These are phyloP conservation scores for Neotoma lepida DNA, from an alignment of 2,113 vertebrate genomes.

Conservation along the genomic window DNA sequence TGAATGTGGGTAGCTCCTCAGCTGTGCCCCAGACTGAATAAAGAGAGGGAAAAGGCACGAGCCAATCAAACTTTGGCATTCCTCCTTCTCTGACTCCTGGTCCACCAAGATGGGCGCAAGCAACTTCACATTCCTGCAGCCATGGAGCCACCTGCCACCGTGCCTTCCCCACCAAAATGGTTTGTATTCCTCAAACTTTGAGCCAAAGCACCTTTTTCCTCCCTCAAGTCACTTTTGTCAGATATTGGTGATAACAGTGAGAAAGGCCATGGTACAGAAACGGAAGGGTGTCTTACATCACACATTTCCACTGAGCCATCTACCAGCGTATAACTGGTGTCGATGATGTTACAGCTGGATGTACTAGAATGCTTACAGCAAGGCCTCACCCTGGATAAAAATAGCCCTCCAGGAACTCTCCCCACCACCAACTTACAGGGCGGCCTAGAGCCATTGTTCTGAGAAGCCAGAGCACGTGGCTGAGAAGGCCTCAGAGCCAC, in stretches of 20 bases:
- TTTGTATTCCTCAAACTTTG: neutral
- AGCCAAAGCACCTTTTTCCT: neutral
- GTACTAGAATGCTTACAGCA: fast-evolving
- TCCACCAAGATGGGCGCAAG: neutral
- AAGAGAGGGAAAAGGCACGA: too few relatives aligned
- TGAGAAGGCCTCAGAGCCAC: neutral
- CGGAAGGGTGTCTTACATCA: neutral
- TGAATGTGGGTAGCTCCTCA: neutral
- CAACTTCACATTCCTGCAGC: neutral
- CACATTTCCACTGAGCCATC: fast-evolving
- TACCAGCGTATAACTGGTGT: fast-evolving
- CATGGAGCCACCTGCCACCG: neutral
- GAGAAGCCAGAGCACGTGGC: neutral
- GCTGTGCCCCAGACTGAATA: neutral
- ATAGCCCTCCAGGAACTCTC: too few relatives aligned
- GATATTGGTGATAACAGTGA: neutral
- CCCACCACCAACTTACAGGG: too few relatives aligned
- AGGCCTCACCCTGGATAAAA: neutral
- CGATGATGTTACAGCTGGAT: fast-evolving
- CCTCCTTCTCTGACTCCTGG: neutral
- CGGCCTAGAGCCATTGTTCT: neutral
- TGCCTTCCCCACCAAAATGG: neutral
- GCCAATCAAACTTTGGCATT: neutral
- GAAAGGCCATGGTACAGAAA: neutral
- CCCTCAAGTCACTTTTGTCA: neutral